phyloP scores from a whole-genome alignment of 2,113 vertebrate genomes.

The Pavo muticus region DNA sequence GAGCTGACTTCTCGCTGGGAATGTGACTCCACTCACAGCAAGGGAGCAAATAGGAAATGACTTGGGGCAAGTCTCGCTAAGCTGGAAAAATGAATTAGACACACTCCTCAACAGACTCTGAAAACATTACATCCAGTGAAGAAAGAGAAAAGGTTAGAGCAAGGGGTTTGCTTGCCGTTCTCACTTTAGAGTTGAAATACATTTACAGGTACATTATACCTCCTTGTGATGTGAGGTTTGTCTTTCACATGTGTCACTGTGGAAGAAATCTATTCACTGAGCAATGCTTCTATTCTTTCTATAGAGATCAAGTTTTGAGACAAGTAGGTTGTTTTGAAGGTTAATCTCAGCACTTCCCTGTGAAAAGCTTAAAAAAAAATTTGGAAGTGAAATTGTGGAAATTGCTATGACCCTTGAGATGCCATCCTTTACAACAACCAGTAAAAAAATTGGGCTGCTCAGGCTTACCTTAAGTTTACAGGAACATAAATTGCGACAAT shows the following conservation, averaged over 20 bases:
- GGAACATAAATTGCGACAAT: slow-evolving; percentile 60
- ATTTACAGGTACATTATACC: neutral
- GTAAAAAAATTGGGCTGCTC: slow-evolving; percentile 23
- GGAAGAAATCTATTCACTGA: neutral
- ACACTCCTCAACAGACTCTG: slow-evolving; percentile 70
- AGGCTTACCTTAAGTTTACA: slow-evolving; percentile 38
- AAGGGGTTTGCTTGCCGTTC: slow-evolving; percentile 44
- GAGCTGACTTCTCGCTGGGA: slow-evolving; percentile 57
- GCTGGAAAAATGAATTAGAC: slow-evolving; percentile 78
- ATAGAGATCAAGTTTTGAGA: slow-evolving; percentile 13
- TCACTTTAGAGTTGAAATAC: slow-evolving; percentile 25
- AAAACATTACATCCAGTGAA: slow-evolving; percentile 52
- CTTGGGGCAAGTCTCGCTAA: slow-evolving; percentile 70
- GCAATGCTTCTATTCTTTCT: neutral
- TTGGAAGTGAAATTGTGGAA: slow-evolving; percentile 37
- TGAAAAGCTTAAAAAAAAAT: slow-evolving; percentile 1
- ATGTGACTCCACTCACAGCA: slow-evolving; percentile 73
- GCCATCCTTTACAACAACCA: slow-evolving; percentile 21
- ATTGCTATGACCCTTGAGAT: slow-evolving; percentile 30
- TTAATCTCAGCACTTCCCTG: slow-evolving; percentile 3
- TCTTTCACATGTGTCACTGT: neutral
- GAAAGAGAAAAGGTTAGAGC: slow-evolving; percentile 59
- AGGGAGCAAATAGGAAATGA: slow-evolving; percentile 75
- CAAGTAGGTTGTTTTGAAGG: slow-evolving; percentile 6
- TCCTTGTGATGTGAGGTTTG: slow-evolving; percentile 8